Conservation (phyloP, 2,797 vertebrate genomes). For the Gallinago stenura region DNA sequence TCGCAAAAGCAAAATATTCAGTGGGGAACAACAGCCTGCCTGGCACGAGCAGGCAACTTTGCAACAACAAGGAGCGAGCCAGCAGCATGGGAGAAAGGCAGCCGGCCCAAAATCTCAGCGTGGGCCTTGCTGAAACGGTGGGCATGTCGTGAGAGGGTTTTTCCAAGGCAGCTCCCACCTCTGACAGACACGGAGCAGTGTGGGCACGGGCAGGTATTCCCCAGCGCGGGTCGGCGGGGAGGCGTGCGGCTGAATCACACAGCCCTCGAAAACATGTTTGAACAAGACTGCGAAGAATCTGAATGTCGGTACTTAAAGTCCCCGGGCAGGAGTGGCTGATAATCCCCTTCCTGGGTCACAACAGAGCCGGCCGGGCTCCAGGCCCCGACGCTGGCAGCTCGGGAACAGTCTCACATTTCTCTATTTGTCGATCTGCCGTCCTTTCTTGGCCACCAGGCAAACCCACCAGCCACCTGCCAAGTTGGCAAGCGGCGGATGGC, state of each 20-base stretch:
- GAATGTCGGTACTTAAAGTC: background rate
- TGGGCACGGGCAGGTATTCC: conserved; percentile 32
- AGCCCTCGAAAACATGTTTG: background rate
- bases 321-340: background rate
- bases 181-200: background rate
- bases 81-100: background rate
- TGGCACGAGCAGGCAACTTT: conserved; percentile 13
- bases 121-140: background rate
- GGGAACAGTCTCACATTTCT: conserved; percentile 13
- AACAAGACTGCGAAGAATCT: background rate
- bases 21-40: conserved; percentile 16
- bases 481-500: background rate
- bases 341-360: background rate
- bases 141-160: background rate
- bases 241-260: background rate
- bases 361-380: background rate
- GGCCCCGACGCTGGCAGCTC: background rate
- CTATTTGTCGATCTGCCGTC: background rate
- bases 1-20: background rate
- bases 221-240: accelerated
- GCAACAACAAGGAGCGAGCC: background rate
- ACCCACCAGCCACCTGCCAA: background rate
- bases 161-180: conserved; percentile 15
- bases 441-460: background rate
- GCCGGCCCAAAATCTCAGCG: background rate